Conservation (phyloP, 2,888 invertebrate species). For the Drosophila prolongata region DNA sequence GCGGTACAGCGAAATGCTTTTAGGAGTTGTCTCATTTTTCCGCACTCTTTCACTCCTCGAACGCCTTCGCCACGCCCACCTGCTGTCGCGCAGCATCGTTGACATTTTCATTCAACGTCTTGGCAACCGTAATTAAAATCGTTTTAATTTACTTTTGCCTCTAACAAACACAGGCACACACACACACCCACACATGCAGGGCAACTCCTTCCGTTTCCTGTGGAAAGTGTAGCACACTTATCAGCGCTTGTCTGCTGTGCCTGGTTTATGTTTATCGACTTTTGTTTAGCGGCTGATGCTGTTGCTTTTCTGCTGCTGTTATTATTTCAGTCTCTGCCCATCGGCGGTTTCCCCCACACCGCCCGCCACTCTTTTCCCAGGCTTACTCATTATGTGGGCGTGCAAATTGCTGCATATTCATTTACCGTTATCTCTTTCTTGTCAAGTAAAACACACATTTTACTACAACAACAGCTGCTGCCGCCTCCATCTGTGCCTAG, state of each 20-base stretch:
- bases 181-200: slow-evolving; percentile 14
- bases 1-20: slow-evolving; percentile 72
- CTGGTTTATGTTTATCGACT: slow-evolving; percentile 79
- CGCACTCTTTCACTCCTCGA: slow-evolving; percentile 10
- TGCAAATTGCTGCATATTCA: slow-evolving; percentile 81
- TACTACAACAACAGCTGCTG: slow-evolving; percentile 62
- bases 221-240: slow-evolving; percentile 74
- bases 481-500: slow-evolving; percentile 17
- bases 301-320: slow-evolving; percentile 59
- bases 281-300: slow-evolving; percentile 68
- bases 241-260: slow-evolving; percentile 55
- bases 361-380: background rate
- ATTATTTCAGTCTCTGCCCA: slow-evolving; percentile 66
- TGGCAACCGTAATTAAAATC: slow-evolving; percentile 83
- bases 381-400: slow-evolving; percentile 76
- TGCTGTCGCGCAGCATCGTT: slow-evolving; percentile 61
- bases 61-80: slow-evolving; percentile 40
- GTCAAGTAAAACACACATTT: slow-evolving; percentile 72
- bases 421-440: slow-evolving; percentile 77
- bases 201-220: slow-evolving; percentile 33
- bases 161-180: slow-evolving; percentile 38
- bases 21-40: slow-evolving; percentile 47
- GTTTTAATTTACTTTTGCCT: slow-evolving; percentile 81
- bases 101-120: slow-evolving; percentile 82
- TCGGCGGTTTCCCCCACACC: slow-evolving; percentile 37